These are phyloP conservation scores for Beaufortia kweichowensis DNA, from an alignment of 2,113 vertebrate genomes.

Conservation along the genomic window DNA sequence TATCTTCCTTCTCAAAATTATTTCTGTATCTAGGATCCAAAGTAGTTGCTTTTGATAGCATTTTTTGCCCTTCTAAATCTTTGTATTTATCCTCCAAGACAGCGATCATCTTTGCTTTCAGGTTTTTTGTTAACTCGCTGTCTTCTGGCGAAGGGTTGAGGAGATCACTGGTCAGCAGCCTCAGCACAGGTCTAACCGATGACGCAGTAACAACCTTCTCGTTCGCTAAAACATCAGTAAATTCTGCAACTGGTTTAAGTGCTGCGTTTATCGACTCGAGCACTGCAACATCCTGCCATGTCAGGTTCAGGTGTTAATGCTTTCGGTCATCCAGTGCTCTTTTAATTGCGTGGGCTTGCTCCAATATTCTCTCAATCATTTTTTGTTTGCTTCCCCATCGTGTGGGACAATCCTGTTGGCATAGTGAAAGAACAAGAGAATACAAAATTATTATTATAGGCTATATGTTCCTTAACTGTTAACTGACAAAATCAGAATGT, in stretches of 20 bases:
- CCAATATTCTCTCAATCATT: no score
- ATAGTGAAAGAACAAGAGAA: neutral
- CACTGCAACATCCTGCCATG: neutral
- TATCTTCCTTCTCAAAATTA: neutral
- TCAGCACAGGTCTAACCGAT: neutral
- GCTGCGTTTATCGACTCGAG: neutral
- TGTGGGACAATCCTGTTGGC: neutral
- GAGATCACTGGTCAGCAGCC: neutral
- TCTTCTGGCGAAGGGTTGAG: neutral
- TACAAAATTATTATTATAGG: neutral
- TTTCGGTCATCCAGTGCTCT: neutral
- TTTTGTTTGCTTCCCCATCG: constrained; percentile 1
- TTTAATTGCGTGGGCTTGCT: neutral
- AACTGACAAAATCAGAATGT: no score
- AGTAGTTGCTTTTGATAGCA: constrained; percentile 1
- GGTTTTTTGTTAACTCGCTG: neutral
- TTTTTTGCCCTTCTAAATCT: neutral
- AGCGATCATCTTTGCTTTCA: neutral
- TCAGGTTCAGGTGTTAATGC: neutral
- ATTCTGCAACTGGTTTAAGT: neutral
- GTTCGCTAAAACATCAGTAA: neutral
- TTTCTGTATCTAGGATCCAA: constrained; percentile 8
- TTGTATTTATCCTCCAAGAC: neutral
- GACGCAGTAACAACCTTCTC: neutral
- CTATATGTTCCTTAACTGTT: no score